These are phyloP conservation scores for Drosophila nasuta DNA, from an alignment of 1,140 invertebrate species.

Conservation along the genomic window DNA sequence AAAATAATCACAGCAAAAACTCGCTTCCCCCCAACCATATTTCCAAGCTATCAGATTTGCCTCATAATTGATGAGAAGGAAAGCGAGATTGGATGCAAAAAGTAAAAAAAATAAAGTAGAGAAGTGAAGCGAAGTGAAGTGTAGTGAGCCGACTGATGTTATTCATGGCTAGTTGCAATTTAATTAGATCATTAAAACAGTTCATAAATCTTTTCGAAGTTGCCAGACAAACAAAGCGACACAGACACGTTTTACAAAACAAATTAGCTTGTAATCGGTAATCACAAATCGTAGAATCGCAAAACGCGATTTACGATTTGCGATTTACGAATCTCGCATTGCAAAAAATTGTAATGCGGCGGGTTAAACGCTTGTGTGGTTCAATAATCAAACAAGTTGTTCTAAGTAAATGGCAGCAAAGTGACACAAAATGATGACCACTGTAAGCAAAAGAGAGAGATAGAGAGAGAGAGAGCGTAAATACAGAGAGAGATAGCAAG, in stretches of 20 bases:
- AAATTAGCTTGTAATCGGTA: constrained; percentile 68
- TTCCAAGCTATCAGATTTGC: background rate
- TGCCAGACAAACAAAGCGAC: constrained; percentile 12
- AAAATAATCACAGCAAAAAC: constrained; percentile 35
- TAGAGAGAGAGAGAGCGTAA: constrained; percentile 1
- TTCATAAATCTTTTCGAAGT: constrained; percentile 69
- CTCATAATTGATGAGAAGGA: constrained; percentile 36
- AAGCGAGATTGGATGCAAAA: background rate
- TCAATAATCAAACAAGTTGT: constrained; percentile 80
- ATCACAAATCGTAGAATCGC: constrained; percentile 42
- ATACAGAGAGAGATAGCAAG: constrained; percentile 21
- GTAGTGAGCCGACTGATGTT: constrained; percentile 61
- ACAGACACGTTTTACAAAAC: constrained; percentile 64
- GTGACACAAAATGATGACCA: constrained; percentile 45
- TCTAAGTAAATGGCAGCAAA: constrained; percentile 57
- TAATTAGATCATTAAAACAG: constrained; percentile 79
- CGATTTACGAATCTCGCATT: constrained; percentile 34
- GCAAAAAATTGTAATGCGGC: constrained; percentile 36
- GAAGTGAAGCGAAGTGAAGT: constrained; percentile 40
- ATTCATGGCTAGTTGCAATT: constrained; percentile 77
- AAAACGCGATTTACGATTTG: constrained; percentile 25
- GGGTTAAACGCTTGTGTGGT: constrained; percentile 50
- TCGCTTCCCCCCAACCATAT: background rate
- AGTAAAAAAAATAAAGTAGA: constrained; percentile 8
- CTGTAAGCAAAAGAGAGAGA: constrained; percentile 3